A percentile compares a stretch with the other conserved stretches of the same genome.
These are phyloP conservation scores for Drosophila monieri DNA, from an alignment of 2,888 invertebrate species.

Conservation along the genomic window DNA sequence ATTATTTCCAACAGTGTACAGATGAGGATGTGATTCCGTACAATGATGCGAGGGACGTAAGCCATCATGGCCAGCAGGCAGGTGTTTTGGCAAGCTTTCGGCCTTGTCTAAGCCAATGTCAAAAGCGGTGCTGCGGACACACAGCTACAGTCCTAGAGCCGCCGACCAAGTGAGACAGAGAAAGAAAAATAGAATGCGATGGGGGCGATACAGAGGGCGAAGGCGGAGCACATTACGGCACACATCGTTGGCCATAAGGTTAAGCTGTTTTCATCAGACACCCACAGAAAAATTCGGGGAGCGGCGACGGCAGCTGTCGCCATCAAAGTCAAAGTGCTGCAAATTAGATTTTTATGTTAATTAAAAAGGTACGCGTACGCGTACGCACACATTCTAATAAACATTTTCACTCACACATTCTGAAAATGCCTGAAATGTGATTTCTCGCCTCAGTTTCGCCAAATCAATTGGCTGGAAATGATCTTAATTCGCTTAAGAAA, in stretches of 20 bases:
- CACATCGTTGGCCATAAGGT: slow-evolving; percentile 78
- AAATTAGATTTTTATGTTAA: slow-evolving; percentile 79
- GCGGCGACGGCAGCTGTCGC: slow-evolving; percentile 28
- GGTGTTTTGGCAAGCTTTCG: slow-evolving; percentile 58
- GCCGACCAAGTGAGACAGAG: slow-evolving; percentile 13
- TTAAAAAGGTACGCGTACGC: slow-evolving; percentile 73
- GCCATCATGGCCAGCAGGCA: slow-evolving; percentile 47
- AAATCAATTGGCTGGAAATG: slow-evolving; percentile 51
- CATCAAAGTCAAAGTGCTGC: slow-evolving; percentile 62
- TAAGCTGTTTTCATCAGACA: slow-evolving; percentile 72
- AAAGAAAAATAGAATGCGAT: background rate
- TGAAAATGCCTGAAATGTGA: slow-evolving; percentile 11
- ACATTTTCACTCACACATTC: slow-evolving; percentile 22
- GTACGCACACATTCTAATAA: slow-evolving; percentile 47
- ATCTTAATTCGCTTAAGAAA: slow-evolving; percentile 53
- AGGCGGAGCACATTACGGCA: slow-evolving; percentile 58
- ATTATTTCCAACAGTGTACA: background rate
- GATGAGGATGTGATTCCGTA: slow-evolving; percentile 26
- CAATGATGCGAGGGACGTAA: slow-evolving; percentile 28
- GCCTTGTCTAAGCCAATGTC: slow-evolving; percentile 71
- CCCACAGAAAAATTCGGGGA: slow-evolving; percentile 15
- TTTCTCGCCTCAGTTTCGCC: slow-evolving; percentile 16
- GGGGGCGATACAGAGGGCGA: slow-evolving; percentile 12
- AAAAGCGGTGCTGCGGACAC: slow-evolving; percentile 50
- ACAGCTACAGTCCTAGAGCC: slow-evolving; percentile 15